These are phyloP conservation scores for Microcebus jonahi DNA, from an alignment of 2,113 vertebrate genomes.

Conservation along the genomic window DNA sequence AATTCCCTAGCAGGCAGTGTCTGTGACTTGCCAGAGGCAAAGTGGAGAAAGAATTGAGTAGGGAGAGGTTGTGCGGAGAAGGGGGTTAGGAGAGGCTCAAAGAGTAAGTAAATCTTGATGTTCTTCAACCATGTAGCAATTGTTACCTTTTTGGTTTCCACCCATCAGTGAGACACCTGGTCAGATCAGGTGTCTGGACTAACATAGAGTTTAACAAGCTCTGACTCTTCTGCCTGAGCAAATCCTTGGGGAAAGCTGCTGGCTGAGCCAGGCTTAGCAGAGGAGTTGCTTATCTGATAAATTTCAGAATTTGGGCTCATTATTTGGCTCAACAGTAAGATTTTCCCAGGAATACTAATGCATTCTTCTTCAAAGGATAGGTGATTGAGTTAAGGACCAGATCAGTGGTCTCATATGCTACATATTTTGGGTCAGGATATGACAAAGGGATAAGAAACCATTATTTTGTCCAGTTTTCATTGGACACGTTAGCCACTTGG, in stretches of 20 bases:
- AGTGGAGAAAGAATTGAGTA: neutral
- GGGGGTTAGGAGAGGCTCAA: neutral
- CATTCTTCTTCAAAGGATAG: slow-evolving; percentile 13
- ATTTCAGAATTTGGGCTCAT: neutral
- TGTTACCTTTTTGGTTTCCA: neutral
- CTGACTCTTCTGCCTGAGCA: neutral
- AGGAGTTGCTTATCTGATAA: neutral
- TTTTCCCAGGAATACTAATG: slow-evolving; percentile 25
- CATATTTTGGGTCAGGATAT: neutral
- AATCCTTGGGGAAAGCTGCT: neutral
- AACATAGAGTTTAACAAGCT: neutral
- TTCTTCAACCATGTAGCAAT: neutral
- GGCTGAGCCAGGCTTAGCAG: neutral
- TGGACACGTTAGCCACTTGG: neutral
- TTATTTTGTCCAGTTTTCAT: neutral
- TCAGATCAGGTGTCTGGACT: neutral
- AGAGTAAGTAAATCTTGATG: neutral
- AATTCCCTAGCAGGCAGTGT: neutral
- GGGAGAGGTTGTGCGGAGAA: neutral
- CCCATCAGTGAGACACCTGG: neutral
- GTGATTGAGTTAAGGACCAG: neutral
- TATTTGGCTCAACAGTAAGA: neutral
- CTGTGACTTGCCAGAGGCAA: neutral
- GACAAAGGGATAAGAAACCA: neutral
- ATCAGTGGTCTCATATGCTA: neutral